Conservation (phyloP, 2,888 invertebrate genomes). For the Eupithecia tripunctaria region DNA sequence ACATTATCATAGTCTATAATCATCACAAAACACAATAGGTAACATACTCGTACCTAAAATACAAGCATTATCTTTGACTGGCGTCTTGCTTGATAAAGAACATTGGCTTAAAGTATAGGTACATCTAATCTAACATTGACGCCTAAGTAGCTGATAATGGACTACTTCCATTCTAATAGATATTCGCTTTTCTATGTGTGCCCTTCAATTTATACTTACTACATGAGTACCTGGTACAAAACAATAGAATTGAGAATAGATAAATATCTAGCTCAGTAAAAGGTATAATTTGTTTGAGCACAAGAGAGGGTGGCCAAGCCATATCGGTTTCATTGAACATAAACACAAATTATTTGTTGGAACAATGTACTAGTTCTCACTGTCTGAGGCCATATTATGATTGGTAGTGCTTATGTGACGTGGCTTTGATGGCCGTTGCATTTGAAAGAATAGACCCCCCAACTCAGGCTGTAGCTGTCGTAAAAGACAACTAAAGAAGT, state of each 20-base stretch:
- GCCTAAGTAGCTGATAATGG: constrained; percentile 28
- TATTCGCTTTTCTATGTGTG: constrained; percentile 9
- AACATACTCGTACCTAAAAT: background rate
- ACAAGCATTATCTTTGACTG: constrained; percentile 60
- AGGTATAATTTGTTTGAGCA: constrained; percentile 4
- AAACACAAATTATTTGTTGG: constrained; percentile 6
- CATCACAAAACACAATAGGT: constrained; percentile 34
- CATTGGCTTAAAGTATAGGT: constrained; percentile 38
- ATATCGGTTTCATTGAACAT: constrained; percentile 11
- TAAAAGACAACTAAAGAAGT: background rate
- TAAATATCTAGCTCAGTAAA: background rate
- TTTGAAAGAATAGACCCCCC: background rate
- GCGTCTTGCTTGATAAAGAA: constrained; percentile 55
- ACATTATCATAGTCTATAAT: background rate
- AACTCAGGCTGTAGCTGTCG: too few relatives aligned
- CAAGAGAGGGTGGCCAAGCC: background rate
- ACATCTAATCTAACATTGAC: constrained; percentile 39
- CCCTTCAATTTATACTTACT: constrained; percentile 1
- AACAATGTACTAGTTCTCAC: constrained; percentile 3
- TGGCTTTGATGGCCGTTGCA: background rate
- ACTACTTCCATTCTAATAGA: constrained; percentile 16
- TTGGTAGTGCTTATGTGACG: background rate
- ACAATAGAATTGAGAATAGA: constrained; percentile 16
- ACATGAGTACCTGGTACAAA: background rate
- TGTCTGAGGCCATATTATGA: background rate